phyloP scores from a whole-genome alignment of 2,888 invertebrate genomes.

The Pherbina coryleti region DNA sequence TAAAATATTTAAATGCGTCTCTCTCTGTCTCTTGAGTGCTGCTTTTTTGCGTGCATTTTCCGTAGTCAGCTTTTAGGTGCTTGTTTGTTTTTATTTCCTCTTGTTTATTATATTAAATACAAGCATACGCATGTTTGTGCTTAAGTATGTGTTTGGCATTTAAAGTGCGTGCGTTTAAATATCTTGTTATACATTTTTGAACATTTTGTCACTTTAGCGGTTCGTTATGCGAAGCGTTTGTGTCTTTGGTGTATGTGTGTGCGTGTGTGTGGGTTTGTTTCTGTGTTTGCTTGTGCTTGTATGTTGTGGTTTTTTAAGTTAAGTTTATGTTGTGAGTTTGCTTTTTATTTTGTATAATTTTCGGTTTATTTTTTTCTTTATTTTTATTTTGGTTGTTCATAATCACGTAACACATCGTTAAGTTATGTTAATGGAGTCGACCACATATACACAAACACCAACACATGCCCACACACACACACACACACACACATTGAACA shows the following conservation, averaged over 20 bases:
- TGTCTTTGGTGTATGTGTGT: slow-evolving; percentile 32
- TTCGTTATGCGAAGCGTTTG: slow-evolving; percentile 57
- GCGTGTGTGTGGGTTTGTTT: slow-evolving; percentile 25
- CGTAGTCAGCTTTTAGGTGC: not conserved
- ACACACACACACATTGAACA: slow-evolving; percentile 46
- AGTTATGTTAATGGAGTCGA: slow-evolving; percentile 63
- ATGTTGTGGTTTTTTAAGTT: slow-evolving; percentile 47
- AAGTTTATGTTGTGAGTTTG: slow-evolving; percentile 45
- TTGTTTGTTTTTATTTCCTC: no score
- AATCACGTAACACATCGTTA: slow-evolving; percentile 65
- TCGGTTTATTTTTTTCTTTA: not conserved
- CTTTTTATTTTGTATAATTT: slow-evolving; percentile 35
- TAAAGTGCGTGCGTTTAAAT: slow-evolving; percentile 14
- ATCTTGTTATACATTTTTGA: slow-evolving; percentile 9
- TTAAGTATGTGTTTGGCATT: not conserved
- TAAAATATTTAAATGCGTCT: slow-evolving; percentile 15
- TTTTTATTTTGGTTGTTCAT: slow-evolving; percentile 52
- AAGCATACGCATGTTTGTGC: not conserved
- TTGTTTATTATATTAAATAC: no score
- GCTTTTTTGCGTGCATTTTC: not conserved
- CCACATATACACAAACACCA: not conserved
- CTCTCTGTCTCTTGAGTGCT: not conserved
- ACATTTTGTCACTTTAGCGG: slow-evolving; percentile 60
- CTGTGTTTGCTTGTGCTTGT: slow-evolving; percentile 37
- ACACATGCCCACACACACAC: not conserved